Conservation (phyloP, 1,140 invertebrate species). For the Platyscapa corneri region DNA sequence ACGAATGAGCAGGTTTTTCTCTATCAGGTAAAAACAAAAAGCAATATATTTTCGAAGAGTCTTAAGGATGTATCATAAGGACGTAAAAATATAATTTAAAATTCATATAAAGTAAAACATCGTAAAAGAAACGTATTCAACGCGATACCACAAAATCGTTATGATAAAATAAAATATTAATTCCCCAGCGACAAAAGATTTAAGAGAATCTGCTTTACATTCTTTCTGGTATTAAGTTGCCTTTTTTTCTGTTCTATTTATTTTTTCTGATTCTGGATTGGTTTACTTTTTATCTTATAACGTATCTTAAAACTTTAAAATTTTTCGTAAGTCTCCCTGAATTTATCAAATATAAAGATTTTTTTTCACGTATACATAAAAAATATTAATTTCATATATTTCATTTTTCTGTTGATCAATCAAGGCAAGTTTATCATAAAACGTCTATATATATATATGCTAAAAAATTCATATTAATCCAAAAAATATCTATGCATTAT, state of each 20-base stretch:
- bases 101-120: constrained; percentile 60
- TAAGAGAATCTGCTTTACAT: constrained; percentile 54
- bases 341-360: no score
- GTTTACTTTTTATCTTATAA: background rate
- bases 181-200: constrained; percentile 64
- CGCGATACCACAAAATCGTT: constrained; percentile 58
- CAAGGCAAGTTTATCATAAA: background rate
- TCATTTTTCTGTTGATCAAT: background rate
- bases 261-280: background rate
- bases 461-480: no score
- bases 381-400: no score
- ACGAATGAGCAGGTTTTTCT: background rate
- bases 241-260: constrained; percentile 52
- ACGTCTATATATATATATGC: no score
- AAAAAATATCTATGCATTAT: no score
- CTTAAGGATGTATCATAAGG: no score
- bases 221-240: background rate
- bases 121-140: constrained; percentile 69
- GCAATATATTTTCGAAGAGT: constrained; percentile 58
- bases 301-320: no score
- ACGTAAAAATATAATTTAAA: constrained; percentile 62
- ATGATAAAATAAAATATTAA: constrained; percentile 71
- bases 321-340: no score
- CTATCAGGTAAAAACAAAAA: constrained; percentile 19
- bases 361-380: no score